A percentile compares a stretch with the other conserved stretches of the same genome.
Conservation (phyloP, 2,113 vertebrate species). For the Ammospiza nelsoni region DNA sequence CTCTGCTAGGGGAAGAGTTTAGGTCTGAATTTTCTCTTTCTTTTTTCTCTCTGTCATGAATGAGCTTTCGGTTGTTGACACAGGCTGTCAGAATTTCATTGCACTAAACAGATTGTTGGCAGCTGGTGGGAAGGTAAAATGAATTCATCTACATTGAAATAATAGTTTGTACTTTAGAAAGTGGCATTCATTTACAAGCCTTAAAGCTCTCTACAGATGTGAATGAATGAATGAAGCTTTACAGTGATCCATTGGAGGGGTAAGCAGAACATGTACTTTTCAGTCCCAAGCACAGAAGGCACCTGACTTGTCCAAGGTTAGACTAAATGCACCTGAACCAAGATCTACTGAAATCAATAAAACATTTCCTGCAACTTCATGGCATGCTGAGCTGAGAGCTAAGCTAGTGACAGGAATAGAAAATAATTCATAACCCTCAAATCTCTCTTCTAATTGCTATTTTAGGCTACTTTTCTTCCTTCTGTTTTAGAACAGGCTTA, state of each 20-base stretch:
- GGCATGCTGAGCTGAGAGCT: not conserved
- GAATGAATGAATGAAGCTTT: constrained; percentile 11
- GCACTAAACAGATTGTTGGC: constrained; percentile 34
- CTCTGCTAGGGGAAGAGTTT: not conserved
- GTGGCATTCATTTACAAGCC: not conserved
- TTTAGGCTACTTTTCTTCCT: constrained; percentile 54
- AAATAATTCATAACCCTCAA: constrained; percentile 18
- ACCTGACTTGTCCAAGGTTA: not conserved
- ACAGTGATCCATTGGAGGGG: not conserved
- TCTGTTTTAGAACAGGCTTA: constrained; percentile 13
- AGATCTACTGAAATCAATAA: not conserved
- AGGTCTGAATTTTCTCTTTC: not conserved
- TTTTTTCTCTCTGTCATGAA: not conserved
- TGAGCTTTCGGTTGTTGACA: not conserved
- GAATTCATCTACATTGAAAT: constrained; percentile 6
- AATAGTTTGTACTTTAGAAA: constrained; percentile 1
- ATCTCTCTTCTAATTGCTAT: constrained; percentile 26
- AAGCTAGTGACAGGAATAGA: not conserved
- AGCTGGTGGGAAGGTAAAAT: not conserved
- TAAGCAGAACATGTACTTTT: not conserved
- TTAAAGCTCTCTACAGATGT: not conserved
- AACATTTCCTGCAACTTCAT: not conserved
- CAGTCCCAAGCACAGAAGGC: not conserved
- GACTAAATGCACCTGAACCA: not conserved
- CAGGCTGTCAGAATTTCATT: constrained; percentile 19